These are phyloP conservation scores for Brachionus rotundiformis DNA, from an alignment of 1,140 invertebrate species.

Conservation along the genomic window DNA sequence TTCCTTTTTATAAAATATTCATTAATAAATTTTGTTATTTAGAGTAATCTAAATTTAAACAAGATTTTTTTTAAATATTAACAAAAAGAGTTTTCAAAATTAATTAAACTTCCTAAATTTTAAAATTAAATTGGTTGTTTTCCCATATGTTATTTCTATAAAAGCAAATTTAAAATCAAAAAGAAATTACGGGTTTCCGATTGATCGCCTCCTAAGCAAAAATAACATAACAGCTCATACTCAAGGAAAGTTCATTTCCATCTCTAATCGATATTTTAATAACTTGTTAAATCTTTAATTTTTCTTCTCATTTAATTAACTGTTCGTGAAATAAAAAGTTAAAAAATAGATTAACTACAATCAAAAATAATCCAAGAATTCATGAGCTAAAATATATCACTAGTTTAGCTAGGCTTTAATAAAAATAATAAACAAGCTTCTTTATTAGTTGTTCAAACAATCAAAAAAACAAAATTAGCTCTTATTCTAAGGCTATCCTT, in stretches of 20 bases:
- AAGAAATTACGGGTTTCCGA: background rate
- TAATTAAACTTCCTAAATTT: background rate
- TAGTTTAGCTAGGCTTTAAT: conserved; percentile 2
- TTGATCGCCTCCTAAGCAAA: background rate
- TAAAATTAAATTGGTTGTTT: background rate
- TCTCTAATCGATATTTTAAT: background rate
- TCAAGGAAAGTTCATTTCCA: background rate
- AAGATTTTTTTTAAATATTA: no score
- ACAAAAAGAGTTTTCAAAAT: background rate
- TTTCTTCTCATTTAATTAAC: background rate
- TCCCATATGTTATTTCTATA: background rate
- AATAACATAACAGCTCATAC: background rate
- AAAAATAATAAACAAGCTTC: background rate
- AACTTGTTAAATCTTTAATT: background rate
- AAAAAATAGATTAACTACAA: background rate
- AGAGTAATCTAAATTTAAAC: no score
- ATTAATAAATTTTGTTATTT: background rate
- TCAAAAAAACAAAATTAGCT: background rate
- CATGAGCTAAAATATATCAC: background rate
- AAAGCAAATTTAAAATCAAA: background rate
- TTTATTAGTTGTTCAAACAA: conserved; percentile 3
- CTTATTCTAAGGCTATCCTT: conserved; percentile 23
- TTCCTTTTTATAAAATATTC: background rate
- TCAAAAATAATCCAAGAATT: conserved; percentile 1
- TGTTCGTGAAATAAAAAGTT: background rate